Base-by-base conservation (phyloP, 2,888 invertebrate genomes). In the Apantesis nais region DNA sequence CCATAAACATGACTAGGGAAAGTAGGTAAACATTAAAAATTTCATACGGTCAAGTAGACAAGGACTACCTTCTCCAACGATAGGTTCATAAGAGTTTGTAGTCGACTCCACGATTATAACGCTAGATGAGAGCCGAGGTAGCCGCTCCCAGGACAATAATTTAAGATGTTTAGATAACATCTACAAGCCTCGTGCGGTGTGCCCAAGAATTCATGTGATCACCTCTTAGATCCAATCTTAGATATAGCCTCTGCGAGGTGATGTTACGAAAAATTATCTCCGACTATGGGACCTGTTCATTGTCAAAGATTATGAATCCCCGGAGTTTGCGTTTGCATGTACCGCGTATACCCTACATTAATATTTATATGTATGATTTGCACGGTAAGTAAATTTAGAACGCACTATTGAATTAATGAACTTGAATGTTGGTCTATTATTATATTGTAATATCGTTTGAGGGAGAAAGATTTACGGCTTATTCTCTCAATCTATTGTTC, bases 151-250 rank as follows among this genome's bases (percentile, higher is more conserved):
- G 87, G 92, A 92, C 92, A 93, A 94, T 94, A 94, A 94, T 93
- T 94, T 94, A 94, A 94, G 93, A 92, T 92, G 92, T 93, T 91
- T 88, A 91, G 94, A 94, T 94, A 93, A 81, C 84, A 94, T 94
- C 94, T 93, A 94, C 94, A 94, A 90, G 94, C 81, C 81, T 85
- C 84, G 89, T 86, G 88, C 90, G 90, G 90, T 91, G 91, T 92
- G 92, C 92, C 86, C 89, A 91, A 88, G 93, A 92, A 93, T 93
- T 92, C 94, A 93, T 92, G 93, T 91, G 94, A 92, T 94, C 93
- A 92, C 90, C 89, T 85, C 80, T 77, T 83, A 91, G 94, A 93
- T 94, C 90, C 93, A 92, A 93, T 93, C 91, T 92, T 83, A 92
- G 93, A 93, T 93, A 93, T 88, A 87, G 86, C 82, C 81, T 85